These are phyloP conservation scores for Karalla daura DNA, from an alignment of 2,797 vertebrate species.

Conservation along the genomic window DNA sequence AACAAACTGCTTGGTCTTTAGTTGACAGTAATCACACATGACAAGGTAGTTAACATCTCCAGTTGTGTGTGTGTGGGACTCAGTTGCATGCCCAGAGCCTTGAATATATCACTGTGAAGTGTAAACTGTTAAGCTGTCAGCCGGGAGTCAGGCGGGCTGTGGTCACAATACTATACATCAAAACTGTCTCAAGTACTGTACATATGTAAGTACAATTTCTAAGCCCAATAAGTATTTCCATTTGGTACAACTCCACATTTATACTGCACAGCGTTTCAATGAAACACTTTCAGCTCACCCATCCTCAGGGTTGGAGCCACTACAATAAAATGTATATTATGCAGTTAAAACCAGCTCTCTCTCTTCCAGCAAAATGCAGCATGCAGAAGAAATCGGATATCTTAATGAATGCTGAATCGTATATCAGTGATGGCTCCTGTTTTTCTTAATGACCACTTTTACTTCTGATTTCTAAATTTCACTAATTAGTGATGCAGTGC, in stretches of 20 bases:
- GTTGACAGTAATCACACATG: conserved; percentile 30
- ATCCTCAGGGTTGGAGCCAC: not conserved
- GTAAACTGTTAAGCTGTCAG: conserved; percentile 6
- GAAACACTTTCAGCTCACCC: too few species aligned
- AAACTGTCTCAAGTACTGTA: not conserved
- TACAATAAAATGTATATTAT: not conserved
- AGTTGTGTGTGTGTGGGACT: not conserved
- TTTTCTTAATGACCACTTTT: too few species aligned
- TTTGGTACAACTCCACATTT: not conserved
- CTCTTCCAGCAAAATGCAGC: not conserved
- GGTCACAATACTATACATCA: not conserved
- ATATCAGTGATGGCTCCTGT: too few species aligned
- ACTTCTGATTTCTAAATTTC: too few species aligned
- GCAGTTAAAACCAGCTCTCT: not conserved
- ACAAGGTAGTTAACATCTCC: conserved; percentile 17
- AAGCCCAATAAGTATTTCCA: not conserved
- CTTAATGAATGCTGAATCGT: not conserved
- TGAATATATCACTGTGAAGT: conserved; percentile 12
- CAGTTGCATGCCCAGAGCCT: conserved; percentile 1
- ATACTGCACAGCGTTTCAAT: too few species aligned
- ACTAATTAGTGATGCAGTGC: too few species aligned
- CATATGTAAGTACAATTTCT: not conserved
- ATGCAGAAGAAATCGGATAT: not conserved
- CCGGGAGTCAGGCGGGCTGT: conserved; percentile 4
- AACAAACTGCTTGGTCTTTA: conserved; percentile 10